Evolutionary conservation across 1,140 invertebrate species (phyloP).

Genomic region (Sycobia sp.): DNA sequence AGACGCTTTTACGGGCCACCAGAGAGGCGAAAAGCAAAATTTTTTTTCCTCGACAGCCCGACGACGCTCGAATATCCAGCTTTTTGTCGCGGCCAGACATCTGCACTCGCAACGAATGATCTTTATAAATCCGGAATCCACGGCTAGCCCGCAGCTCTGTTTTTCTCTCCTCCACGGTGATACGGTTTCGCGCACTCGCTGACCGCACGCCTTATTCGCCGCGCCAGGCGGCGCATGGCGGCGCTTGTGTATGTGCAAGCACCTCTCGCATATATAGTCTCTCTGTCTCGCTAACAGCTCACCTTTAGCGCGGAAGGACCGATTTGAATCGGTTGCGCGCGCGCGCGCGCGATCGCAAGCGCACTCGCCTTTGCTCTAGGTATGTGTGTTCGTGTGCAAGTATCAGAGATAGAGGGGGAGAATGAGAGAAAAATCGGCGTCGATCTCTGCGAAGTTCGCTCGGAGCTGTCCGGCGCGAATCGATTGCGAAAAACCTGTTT

Average conservation of each 20-base stretch:
- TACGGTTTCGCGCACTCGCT: slow-evolving; percentile 16
- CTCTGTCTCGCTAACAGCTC: slow-evolving; percentile 2
- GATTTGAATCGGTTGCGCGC: slow-evolving; percentile 37
- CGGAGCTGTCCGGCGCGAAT: slow-evolving; percentile 38
- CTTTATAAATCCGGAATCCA: too few species aligned
- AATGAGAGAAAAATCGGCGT: slow-evolving; percentile 36
- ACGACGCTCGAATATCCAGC: too few species aligned
- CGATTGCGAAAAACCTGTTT: slow-evolving; percentile 43
- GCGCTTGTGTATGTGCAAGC: too few species aligned
- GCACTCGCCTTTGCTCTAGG: too few species aligned
- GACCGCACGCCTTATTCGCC: slow-evolving; percentile 1
- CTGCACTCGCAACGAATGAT: too few species aligned
- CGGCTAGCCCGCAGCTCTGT: background rate
- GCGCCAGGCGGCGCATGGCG: too few species aligned
- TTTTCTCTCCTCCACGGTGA: background rate
- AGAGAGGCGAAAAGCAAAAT: slow-evolving; percentile 18
- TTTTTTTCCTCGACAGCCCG: slow-evolving; percentile 28
- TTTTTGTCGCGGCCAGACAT: too few species aligned
- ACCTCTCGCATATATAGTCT: too few species aligned
- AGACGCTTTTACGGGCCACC: slow-evolving; percentile 20
- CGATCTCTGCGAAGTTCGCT: slow-evolving; percentile 30
- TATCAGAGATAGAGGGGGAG: too few species aligned
- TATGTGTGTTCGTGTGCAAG: too few species aligned
- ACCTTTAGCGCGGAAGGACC: slow-evolving; percentile 28
- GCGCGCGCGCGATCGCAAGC: background rate